phyloP scores from a whole-genome alignment of 2,888 invertebrate species.

The Spilosoma lubricipeda region DNA sequence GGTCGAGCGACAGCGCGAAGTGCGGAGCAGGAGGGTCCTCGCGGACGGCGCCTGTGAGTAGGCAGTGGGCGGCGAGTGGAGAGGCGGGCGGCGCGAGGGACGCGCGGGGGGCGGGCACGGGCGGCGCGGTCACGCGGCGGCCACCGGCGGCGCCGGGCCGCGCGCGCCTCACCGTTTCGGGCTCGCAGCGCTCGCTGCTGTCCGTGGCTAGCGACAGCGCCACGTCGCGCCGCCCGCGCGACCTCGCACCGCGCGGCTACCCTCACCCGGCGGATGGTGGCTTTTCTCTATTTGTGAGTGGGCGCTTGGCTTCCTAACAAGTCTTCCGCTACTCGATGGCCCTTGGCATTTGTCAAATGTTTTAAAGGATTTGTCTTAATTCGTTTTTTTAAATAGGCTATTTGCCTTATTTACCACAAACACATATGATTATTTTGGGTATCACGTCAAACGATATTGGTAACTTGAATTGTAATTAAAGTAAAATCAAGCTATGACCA shows the following conservation, averaged over 20 bases:
- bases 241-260: conserved; percentile 74
- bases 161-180: conserved; percentile 64
- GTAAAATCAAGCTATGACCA: too few relatives aligned
- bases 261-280: conserved; percentile 77
- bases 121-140: conserved; percentile 52
- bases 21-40: conserved; percentile 83
- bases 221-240: conserved; percentile 78
- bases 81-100: conserved; percentile 74
- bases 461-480: neutral
- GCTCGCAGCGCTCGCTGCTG: conserved; percentile 83
- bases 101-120: conserved; percentile 59
- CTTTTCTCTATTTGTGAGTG: conserved; percentile 86
- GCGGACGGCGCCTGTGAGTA: conserved; percentile 85
- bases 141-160: conserved; percentile 58
- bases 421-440: neutral
- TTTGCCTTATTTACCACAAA: too few relatives aligned
- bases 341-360: conserved; percentile 41
- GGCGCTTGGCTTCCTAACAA: conserved; percentile 85
- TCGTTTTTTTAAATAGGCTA: neutral
- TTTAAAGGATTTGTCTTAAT: neutral
- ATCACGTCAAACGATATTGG: neutral
- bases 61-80: conserved; percentile 78
- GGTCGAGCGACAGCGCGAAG: conserved; percentile 90
- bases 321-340: conserved; percentile 62
- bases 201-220: conserved; percentile 85